phyloP scores from a whole-genome alignment of 2,113 vertebrate genomes.

The Tretioscincus oriximinensis region DNA sequence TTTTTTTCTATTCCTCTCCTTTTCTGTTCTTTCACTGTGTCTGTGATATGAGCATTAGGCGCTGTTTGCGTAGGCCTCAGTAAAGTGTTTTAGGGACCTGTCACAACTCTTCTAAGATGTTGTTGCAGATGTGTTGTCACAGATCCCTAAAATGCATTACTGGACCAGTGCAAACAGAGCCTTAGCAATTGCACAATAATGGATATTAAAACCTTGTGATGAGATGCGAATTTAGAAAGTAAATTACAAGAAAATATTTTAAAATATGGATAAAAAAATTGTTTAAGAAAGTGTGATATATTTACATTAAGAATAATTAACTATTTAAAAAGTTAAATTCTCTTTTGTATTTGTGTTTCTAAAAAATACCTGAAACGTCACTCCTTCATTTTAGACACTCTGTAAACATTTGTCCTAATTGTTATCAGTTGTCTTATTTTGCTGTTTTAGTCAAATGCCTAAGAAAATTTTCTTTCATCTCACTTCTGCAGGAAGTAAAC shows the following conservation, averaged over 20 bases:
- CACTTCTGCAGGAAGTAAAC: neutral
- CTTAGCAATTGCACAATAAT: too few relatives aligned
- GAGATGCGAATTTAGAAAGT: neutral
- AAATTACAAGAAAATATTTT: neutral
- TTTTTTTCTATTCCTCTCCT: neutral
- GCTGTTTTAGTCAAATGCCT: neutral
- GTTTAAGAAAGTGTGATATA: too few relatives aligned
- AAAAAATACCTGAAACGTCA: neutral
- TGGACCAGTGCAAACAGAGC: too few relatives aligned
- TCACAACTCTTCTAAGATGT: too few relatives aligned
- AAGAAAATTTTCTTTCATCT: neutral
- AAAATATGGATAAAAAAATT: neutral
- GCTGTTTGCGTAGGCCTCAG: too few relatives aligned
- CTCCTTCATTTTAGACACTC: neutral
- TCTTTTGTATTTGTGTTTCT: neutral
- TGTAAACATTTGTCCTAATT: neutral
- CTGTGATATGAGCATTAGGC: neutral
- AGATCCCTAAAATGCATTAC: too few relatives aligned
- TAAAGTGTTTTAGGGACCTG: too few relatives aligned
- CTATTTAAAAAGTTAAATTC: neutral
- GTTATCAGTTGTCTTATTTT: neutral
- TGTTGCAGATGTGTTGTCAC: too few relatives aligned
- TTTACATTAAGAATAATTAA: neutral
- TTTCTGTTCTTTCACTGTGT: neutral
- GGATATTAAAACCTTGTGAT: neutral